phyloP scores from a whole-genome alignment of 2,888 invertebrate genomes.

The Bombyx huttoni region DNA sequence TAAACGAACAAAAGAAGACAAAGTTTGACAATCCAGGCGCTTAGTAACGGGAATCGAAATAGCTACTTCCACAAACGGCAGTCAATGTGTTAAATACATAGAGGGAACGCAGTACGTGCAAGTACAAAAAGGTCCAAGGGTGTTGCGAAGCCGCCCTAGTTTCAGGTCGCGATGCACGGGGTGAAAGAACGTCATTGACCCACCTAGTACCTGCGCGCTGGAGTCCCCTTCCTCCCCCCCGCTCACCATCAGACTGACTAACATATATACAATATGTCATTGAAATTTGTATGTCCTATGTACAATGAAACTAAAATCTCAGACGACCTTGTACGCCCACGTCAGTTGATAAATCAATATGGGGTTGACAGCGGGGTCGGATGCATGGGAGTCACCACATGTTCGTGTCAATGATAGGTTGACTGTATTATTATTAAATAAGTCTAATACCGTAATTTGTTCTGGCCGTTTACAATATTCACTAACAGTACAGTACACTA shows the following conservation, averaged over 20 bases:
- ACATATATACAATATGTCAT: conserved; percentile 58
- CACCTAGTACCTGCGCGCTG: conserved; percentile 49
- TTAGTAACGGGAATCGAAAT: too few species aligned
- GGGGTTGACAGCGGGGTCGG: not conserved
- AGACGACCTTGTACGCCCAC: conserved; percentile 1
- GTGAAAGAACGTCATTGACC: conserved; percentile 63
- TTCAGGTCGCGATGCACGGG: conserved; percentile 50
- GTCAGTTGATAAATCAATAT: not conserved
- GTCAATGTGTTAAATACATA: conserved; percentile 2
- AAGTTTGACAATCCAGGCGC: too few species aligned
- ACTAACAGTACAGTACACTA: too few species aligned
- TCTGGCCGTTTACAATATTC: too few species aligned
- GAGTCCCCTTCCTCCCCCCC: too few species aligned
- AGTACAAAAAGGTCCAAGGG: conserved; percentile 2
- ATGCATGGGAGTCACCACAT: too few species aligned
- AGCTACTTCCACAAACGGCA: too few species aligned
- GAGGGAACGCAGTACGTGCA: conserved; percentile 3
- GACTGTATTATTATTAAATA: too few species aligned
- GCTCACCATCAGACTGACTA: conserved; percentile 31
- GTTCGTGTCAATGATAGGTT: too few species aligned
- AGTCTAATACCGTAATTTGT: too few species aligned
- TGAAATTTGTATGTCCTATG: conserved; percentile 30
- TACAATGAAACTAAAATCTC: conserved; percentile 9
- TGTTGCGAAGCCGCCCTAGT: conserved; percentile 37
- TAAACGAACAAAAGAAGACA: too few species aligned